phyloP scores from a whole-genome alignment of 2,113 vertebrate genomes.

The Ceyx margarethae region DNA sequence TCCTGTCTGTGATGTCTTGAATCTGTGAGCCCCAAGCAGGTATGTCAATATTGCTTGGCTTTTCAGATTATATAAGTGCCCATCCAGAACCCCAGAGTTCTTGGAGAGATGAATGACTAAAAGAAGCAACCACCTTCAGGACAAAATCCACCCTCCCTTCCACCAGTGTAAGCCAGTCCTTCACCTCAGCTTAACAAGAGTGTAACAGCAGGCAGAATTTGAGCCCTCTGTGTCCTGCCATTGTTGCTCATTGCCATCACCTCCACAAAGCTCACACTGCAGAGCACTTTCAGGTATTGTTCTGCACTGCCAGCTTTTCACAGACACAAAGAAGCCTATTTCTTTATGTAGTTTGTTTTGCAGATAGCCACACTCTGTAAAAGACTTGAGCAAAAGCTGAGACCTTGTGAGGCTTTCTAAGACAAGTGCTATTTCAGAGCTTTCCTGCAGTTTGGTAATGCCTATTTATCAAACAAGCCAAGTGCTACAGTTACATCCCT shows the following conservation, averaged over 20 bases:
- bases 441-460: neutral
- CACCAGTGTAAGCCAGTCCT: neutral
- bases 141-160: neutral
- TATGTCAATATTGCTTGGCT: neutral
- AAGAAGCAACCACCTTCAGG: neutral
- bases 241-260: neutral
- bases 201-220: neutral
- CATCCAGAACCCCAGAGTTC: neutral
- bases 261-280: neutral
- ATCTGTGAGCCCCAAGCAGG: neutral
- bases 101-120: neutral
- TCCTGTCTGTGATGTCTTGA: neutral
- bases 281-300: neutral
- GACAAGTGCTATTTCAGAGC: conserved; percentile 16
- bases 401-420: neutral
- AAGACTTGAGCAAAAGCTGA: neutral
- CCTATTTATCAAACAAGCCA: too few relatives aligned
- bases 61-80: neutral
- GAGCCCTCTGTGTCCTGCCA: neutral
- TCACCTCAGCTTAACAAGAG: neutral
- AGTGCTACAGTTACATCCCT: neutral
- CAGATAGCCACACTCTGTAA: neutral
- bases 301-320: neutral
- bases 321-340: neutral
- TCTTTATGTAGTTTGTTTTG: neutral